Evolutionary conservation across 2,113 vertebrate genomes (phyloP), one percentile per base, ranked within the genome.

Genomic region (Otis tarda): DNA sequence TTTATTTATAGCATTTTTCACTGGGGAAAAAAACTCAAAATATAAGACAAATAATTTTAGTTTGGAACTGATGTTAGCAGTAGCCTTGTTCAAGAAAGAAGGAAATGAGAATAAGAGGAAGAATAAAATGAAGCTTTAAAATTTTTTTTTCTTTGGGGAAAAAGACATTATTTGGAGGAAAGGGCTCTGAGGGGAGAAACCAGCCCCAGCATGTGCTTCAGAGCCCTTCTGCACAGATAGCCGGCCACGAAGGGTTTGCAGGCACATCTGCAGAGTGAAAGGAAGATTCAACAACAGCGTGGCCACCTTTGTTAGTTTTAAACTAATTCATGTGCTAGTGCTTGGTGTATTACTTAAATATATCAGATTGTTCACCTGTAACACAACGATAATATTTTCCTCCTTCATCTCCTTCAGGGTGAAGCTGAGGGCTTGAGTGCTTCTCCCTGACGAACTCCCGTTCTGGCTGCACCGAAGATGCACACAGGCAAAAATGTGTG

Each of bases 401-500:
- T 59, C 39, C 35, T 69, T 84, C 30, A 6, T 37, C 37, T 37
- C 37, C 9, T 37, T 37, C 37, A 37, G 37, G 47, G 39, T 49
- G 77, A 92, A 84, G 69, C 64, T 65, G 59, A 67, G 71, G 63
- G 64, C 73, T 86, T 6, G 17, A 0, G 4, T 70, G 68, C 55
- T 69, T 67, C 64, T 49, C 23, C 39, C 39, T 53, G 61, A 11
- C 0, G 7, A 71, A 53, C 39, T 75, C 55, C 28, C 22, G 25
- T 45, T 89, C 45, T 25, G n/a, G 55, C 63, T 67, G 45, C 24
- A 21, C 35, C 7, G 69, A 55, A 43, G 67, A n/a, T 27, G 70
- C 0, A 1, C 61, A 3, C 41, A 13, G 50, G 41, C 33, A 56
- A 50, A 65, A 57, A 41, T 0, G 12, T 45, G n/a, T 0, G 0